These are phyloP conservation scores for Scaptomyza flava DNA, from an alignment of 2,888 invertebrate species.

Conservation along the genomic window DNA sequence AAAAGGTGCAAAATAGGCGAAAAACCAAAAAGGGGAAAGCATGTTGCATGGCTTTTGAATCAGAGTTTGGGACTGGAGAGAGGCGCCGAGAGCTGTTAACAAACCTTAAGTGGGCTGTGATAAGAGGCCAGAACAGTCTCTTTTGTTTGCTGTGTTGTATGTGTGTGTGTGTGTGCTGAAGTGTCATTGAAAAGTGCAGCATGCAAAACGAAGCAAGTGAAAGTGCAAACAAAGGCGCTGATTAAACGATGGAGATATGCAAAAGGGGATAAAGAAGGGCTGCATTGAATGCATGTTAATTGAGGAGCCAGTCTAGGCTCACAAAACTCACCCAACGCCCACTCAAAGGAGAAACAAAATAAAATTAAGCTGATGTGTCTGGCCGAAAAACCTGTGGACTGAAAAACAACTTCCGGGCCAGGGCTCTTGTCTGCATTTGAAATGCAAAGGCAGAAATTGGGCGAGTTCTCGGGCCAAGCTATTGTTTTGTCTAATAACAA, in stretches of 20 bases:
- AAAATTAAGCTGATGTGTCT: slow-evolving; percentile 12
- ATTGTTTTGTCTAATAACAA: slow-evolving; percentile 53
- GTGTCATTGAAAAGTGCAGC: slow-evolving; percentile 69
- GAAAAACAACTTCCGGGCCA: slow-evolving; percentile 42
- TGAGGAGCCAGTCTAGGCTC: slow-evolving; percentile 13
- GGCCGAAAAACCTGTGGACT: slow-evolving; percentile 34
- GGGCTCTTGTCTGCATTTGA: slow-evolving; percentile 48
- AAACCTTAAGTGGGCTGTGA: slow-evolving; percentile 60
- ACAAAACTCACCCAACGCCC: not conserved
- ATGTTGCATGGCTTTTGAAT: not conserved
- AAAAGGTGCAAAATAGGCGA: slow-evolving; percentile 72
- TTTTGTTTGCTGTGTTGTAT: not conserved
- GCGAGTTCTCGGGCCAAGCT: slow-evolving; percentile 35
- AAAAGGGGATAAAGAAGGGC: slow-evolving; percentile 7
- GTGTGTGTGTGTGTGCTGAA: slow-evolving; percentile 27
- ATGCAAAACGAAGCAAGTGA: slow-evolving; percentile 59
- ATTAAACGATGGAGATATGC: slow-evolving; percentile 62
- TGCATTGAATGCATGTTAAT: slow-evolving; percentile 56
- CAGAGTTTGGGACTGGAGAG: not conserved
- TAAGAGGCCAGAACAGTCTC: slow-evolving; percentile 28
- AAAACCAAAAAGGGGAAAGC: slow-evolving; percentile 35
- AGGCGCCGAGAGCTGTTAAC: slow-evolving; percentile 36
- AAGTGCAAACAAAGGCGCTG: slow-evolving; percentile 72
- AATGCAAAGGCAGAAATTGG: slow-evolving; percentile 54
- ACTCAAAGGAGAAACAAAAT: no score